These are phyloP conservation scores for Grus americana DNA, from an alignment of 2,113 vertebrate species.

Conservation along the genomic window DNA sequence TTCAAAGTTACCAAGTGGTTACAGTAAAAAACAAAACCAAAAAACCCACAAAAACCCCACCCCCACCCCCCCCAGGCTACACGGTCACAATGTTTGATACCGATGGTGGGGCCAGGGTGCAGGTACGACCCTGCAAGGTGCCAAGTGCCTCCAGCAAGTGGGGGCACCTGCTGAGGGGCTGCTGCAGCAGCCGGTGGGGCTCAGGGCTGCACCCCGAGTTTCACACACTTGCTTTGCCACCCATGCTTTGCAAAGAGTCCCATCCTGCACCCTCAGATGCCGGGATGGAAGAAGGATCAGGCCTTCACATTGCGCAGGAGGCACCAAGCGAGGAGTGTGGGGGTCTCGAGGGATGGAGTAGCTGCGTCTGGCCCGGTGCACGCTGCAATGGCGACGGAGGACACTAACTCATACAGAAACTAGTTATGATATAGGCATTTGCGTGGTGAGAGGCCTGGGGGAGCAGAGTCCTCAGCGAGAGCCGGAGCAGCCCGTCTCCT, in stretches of 20 bases:
- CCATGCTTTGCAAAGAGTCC: neutral
- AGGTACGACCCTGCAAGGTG: constrained; percentile 9
- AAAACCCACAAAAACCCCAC: neutral
- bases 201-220: neutral
- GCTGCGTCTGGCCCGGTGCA: neutral
- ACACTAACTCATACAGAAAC: constrained; percentile 62
- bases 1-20: constrained; percentile 59
- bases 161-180: neutral
- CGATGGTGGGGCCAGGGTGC: neutral
- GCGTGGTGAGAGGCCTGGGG: neutral
- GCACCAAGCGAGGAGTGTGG: neutral
- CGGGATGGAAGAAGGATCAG: neutral
- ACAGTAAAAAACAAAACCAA: neutral
- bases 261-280: neutral
- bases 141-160: neutral
- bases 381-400: neutral
- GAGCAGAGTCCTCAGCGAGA: constrained; percentile 70
- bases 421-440: neutral
- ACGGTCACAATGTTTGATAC: neutral
- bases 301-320: neutral
- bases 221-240: neutral
- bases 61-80: neutral
- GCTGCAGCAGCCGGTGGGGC: neutral
- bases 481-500: constrained; percentile 84
- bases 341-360: neutral